Percentiles rank a stretch among this genome's conserved stretches.
Evolutionary conservation across 2,113 vertebrate genomes (phyloP).

Genomic region (Gracilinanus agilis): DNA sequence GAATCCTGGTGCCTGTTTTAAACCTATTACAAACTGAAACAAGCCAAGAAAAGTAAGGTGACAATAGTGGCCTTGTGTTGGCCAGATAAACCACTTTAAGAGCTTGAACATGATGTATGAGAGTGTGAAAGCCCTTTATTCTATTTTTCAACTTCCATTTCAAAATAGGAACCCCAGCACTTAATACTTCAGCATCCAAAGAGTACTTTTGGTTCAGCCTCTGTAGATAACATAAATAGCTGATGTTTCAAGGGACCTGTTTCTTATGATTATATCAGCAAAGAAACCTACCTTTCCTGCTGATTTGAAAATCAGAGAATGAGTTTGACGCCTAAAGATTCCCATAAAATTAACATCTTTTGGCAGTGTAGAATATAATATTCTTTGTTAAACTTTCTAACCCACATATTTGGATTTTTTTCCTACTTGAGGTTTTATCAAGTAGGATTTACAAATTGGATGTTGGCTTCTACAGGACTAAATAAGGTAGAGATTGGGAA

Average conservation of each 20-base stretch:
- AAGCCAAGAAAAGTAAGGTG: neutral
- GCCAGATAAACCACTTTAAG: neutral
- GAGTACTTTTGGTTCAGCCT: neutral
- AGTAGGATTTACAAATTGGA: neutral
- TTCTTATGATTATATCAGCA: neutral
- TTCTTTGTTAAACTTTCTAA: neutral
- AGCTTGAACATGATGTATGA: neutral
- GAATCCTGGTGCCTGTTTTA: conserved; percentile 14
- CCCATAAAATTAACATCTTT: neutral
- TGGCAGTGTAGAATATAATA: neutral
- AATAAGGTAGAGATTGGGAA: neutral
- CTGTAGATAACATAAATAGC: neutral
- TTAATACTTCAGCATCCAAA: neutral
- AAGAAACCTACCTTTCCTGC: neutral
- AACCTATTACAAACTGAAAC: neutral
- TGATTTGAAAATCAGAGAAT: neutral
- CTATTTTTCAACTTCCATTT: neutral
- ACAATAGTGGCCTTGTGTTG: neutral
- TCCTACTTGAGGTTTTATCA: neutral
- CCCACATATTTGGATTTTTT: neutral
- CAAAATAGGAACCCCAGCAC: neutral
- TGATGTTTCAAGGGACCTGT: neutral
- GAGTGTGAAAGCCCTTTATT: neutral
- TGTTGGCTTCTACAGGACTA: neutral
- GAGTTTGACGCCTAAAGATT: neutral